Evolutionary conservation across 2,888 invertebrate species (phyloP), one percentile per base, ranked within the genome.

Genomic region (Stenchaetothrips biformis): DNA sequence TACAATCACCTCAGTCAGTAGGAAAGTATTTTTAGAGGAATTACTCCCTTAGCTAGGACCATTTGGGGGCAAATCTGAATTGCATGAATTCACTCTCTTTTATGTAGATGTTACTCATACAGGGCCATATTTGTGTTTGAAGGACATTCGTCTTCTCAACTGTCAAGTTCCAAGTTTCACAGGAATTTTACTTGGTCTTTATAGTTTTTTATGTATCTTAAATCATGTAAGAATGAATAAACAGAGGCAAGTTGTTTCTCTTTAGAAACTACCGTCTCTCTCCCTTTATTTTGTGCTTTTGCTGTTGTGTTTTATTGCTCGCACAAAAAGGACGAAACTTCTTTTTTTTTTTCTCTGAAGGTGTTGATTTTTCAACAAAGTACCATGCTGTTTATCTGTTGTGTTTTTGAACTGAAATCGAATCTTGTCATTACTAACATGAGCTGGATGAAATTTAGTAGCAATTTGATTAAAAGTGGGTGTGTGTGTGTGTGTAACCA

Each of bases 51-150:
- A 25, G 9, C 67, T 21, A 21, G 25, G 67, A 74, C 67, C 67
- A 7, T 21, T 7, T 74, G 11, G n/a, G 11, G 7, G 25, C n/a
- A 7, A 21, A 74, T 74, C 67, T 74, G 25, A 11, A 25, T 11
- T 74, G 67, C 25, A 21, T 25, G 8, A 21, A 25, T 25, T 74
- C 7, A 74, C 21, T 25, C 67, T 25, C 67, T 74, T 74, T 74
- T 74, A 74, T 74, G 67, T 74, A 74, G 67, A 74, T 74, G 67
- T 74, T 74, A 74, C 67, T 74, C 67, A 74, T 74, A 74, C 25
- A 21, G 67, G 67, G 67, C 67, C 67, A 74, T 25, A 21, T 74
- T 74, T 74, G 67, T 74, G 67, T 74, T 74, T 74, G 67, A 25
- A 74, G 67, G 67, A 74, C 67, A 74, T 74, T 74, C 67, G 1